Evolutionary conservation across 2,888 invertebrate genomes (phyloP), one percentile per base, ranked within the genome.

Genomic region (Reticulitermes lucifugus): DNA sequence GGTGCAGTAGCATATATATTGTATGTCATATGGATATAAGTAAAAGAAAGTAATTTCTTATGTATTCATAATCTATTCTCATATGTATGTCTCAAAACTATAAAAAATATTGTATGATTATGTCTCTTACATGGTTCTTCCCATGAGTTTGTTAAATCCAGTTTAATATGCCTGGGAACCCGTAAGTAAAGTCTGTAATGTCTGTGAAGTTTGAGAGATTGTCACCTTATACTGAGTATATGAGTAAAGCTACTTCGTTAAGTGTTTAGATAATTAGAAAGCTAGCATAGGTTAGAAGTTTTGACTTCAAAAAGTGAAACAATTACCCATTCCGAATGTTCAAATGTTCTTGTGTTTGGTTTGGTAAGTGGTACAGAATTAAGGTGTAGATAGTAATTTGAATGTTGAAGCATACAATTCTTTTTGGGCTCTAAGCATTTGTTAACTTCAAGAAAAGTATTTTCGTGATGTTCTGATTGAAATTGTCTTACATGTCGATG

Each of bases 1-100:
- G 73, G 73, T 73, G 73, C 60, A 80, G 60, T 59, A 60, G 35
- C 60, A 80, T 80, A 60, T 80, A 60, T 80, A 80, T 60, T 80
- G 60, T 35, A 80, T 80, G 80, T 80, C 80, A 80, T 41, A 80
- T 80, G 60, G 80, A 60, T 80, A 80, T 80, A 80, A 80, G 80
- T 60, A 41, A 73, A 60, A 80, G 80, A 60, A 65, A 65, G 60
- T 80, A 59, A 80, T 80, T 80, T 80, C 80, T 80, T 80, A 80
- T 80, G 80, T 80, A 80, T 41, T 80, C 55, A 80, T 80, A 80
- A 59, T 80, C 60, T 55, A 80, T 80, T 80, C 60, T 55, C 59
- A 80, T 80, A 80, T 80, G 41, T 80, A 60, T 80, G 80, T 80
- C 80, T 80, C 60, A 59, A 60, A 59, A 60, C 41, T 80, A 21